Conservation (phyloP, 2,113 vertebrate species). For the Myanophis thanlyinensis region DNA sequence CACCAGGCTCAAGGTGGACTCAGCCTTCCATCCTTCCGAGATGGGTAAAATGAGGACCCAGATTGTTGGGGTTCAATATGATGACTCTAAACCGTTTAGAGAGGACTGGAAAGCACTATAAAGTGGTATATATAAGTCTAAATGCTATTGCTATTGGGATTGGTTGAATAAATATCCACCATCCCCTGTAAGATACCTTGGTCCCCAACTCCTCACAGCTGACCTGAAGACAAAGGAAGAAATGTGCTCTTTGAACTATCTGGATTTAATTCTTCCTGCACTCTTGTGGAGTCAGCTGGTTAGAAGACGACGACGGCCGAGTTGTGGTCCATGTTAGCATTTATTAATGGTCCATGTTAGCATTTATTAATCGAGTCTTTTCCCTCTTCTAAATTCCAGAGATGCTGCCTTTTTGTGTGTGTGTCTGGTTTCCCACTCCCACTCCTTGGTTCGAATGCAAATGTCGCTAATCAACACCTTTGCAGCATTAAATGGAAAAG, state of each 20-base stretch:
- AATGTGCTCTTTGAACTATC: too few species aligned
- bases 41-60: too few species aligned
- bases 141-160: too few species aligned
- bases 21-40: too few species aligned
- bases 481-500: accelerated
- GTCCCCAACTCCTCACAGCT: neutral
- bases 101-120: too few species aligned
- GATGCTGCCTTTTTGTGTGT: neutral
- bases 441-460: neutral
- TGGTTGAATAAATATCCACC: neutral
- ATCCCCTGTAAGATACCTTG: neutral
- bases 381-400: neutral
- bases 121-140: too few species aligned
- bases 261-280: neutral
- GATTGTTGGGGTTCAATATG: too few species aligned
- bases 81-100: too few species aligned
- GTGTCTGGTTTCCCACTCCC: neutral
- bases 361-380: neutral
- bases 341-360: neutral
- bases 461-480: conserved; percentile 39
- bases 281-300: neutral
- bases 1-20: too few species aligned
- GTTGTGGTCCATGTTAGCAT: neutral
- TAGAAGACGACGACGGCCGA: neutral
- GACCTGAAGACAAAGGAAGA: neutral